Evolutionary conservation across 2,888 invertebrate genomes (phyloP).

Genomic region (Cancer borealis): DNA sequence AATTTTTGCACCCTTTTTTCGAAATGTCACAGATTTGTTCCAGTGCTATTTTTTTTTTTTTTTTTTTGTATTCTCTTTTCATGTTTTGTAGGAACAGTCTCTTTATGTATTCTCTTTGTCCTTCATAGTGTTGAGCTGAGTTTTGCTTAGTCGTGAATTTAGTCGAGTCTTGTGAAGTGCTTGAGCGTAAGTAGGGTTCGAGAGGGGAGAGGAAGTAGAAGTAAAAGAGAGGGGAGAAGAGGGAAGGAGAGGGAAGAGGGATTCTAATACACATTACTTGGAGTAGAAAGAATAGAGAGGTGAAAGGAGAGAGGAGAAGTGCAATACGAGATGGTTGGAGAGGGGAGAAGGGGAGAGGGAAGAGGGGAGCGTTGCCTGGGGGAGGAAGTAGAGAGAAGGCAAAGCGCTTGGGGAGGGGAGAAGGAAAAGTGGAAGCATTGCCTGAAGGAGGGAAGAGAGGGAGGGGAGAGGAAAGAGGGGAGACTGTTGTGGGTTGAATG

Average conservation of each 20-base stretch:
- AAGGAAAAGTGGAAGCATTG: neutral
- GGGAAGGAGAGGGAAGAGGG: neutral
- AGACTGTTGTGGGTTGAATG: conserved; percentile 1
- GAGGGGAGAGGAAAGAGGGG: conserved; percentile 15
- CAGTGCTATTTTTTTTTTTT: neutral
- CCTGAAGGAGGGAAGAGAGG: neutral
- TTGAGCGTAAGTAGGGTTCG: neutral
- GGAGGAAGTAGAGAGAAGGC: neutral
- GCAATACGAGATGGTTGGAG: neutral
- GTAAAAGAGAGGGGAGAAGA: neutral
- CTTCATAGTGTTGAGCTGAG: neutral
- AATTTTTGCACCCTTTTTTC: neutral
- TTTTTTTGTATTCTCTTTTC: neutral
- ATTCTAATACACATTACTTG: neutral
- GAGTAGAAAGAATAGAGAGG: neutral
- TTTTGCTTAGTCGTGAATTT: conserved; percentile 14
- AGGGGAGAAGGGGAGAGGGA: conserved; percentile 4
- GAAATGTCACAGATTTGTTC: neutral
- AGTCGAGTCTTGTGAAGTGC: conserved; percentile 13
- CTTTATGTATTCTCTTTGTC: conserved; percentile 40
- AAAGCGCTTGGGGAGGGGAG: neutral
- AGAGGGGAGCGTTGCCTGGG: neutral
- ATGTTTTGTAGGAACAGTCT: neutral
- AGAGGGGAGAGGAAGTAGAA: neutral
- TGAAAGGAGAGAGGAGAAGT: neutral